phyloP scores from a whole-genome alignment of 2,113 vertebrate genomes.

The Acanthochromis polyacanthus region DNA sequence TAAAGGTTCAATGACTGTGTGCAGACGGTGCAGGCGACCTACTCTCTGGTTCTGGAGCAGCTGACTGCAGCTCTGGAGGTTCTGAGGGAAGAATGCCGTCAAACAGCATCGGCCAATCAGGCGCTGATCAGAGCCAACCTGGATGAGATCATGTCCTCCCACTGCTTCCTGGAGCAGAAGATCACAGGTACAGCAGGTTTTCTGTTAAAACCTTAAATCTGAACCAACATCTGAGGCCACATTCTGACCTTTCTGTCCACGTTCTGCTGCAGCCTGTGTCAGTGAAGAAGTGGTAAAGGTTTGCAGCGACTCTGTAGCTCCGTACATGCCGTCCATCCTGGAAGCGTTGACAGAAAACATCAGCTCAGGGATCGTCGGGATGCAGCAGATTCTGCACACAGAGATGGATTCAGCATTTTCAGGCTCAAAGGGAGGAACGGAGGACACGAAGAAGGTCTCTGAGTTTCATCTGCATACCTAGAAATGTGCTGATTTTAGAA shows the following conservation, averaged over 20 bases:
- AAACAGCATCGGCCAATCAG: slow-evolving; percentile 86
- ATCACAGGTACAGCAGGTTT: slow-evolving; percentile 85
- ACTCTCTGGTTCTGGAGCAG: slow-evolving; percentile 87
- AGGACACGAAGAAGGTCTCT: slow-evolving; percentile 82
- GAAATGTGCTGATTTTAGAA: too few species aligned
- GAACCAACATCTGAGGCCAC: background rate
- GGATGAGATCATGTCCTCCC: slow-evolving; percentile 93
- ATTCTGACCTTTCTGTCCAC: background rate
- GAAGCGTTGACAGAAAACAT: slow-evolving; percentile 91
- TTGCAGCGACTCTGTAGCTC: slow-evolving; percentile 87
- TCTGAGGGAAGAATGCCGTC: slow-evolving; percentile 88
- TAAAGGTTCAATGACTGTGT: background rate
- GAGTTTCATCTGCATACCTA: too few species aligned
- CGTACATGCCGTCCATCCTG: slow-evolving; percentile 89
- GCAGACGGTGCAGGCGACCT: slow-evolving; percentile 89
- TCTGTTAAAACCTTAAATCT: background rate
- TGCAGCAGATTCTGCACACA: slow-evolving; percentile 86
- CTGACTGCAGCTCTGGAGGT: slow-evolving; percentile 83
- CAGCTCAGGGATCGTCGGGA: slow-evolving; percentile 87
- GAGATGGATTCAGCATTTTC: slow-evolving; percentile 86
- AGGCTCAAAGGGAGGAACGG: slow-evolving; percentile 78
- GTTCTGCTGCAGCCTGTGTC: slow-evolving; percentile 80
- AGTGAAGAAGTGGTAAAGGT: slow-evolving; percentile 84
- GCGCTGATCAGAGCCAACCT: slow-evolving; percentile 90
- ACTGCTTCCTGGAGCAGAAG: slow-evolving; percentile 90